Base-by-base conservation (phyloP, 2,797 vertebrate species). In the Hipposideros larvatus region DNA sequence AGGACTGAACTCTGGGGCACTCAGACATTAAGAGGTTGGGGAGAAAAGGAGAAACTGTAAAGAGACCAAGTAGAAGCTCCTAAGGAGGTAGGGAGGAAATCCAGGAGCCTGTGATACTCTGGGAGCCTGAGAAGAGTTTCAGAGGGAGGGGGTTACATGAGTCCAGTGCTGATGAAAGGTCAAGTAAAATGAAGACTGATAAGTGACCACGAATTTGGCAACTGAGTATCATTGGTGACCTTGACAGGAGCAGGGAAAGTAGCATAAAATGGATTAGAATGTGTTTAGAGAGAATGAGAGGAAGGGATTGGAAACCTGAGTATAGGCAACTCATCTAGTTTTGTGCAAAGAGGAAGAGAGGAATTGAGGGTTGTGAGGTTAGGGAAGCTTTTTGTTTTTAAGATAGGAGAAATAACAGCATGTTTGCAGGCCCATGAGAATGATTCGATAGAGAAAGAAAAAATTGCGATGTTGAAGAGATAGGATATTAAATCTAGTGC, bases 391-490 rank as follows among this genome's bases (percentile, higher is more conserved):
- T 78, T 75, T 37, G 31, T 79, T 73, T 57, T 83, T 63, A 79
- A 57, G 43, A 78, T 85, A n/a, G 41, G 41, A 90, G 48, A 75
- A 92, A 74, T 78, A 73, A 19, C 28, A 85, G 66, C 6, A 57
- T 73, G 37, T 73, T 90, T 95, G 34, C 79, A 77, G 48, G 15
- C 1, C 53, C 24, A 57, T 41, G 41, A 43, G 46, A 84, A 83
- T 90, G 43, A 93, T 82, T 92, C 63, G 41, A 34, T 19, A 84
- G 59, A 91, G 28, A 94, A 89, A 70, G 70, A 51, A 89, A 65
- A 66, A 82, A 41, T 48, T 7, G 9, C 87, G 55, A 66, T 79
- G 15, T 26, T 74, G 34, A 19, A 75, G 48, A 84, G 83, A 37
- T 0, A 87, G 66, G 26, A 31, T 55, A 59, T 37, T 31, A 55